Evolutionary conservation across 2,113 vertebrate genomes (phyloP).

Genomic region (Archocentrus centrarchus): DNA sequence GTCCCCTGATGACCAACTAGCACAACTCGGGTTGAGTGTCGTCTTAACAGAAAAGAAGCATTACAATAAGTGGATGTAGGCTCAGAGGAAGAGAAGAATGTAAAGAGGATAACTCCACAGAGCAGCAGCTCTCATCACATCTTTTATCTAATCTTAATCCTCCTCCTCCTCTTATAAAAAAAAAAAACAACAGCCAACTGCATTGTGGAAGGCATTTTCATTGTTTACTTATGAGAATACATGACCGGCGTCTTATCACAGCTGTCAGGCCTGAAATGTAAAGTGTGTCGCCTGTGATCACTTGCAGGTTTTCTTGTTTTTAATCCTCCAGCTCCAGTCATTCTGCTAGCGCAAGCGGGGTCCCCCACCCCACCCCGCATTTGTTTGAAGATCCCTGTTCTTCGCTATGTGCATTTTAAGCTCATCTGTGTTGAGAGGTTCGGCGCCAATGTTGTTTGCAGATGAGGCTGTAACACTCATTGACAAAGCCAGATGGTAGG

Average conservation of each 20-base stretch:
- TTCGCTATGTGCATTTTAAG: slow-evolving; percentile 66
- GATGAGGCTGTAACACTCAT: slow-evolving; percentile 79
- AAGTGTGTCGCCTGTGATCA: slow-evolving; percentile 68
- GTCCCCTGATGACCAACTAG: slow-evolving; percentile 12
- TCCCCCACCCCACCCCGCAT: slow-evolving; percentile 26
- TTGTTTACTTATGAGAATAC: slow-evolving; percentile 74
- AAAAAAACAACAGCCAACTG: slow-evolving; percentile 51
- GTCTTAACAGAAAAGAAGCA: slow-evolving; percentile 8
- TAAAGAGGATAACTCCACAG: slow-evolving; percentile 56
- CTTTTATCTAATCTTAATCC: slow-evolving; percentile 75
- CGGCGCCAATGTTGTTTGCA: slow-evolving; percentile 80
- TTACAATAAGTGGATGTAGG: slow-evolving; percentile 28
- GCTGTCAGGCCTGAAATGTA: slow-evolving; percentile 76
- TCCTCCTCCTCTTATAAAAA: slow-evolving; percentile 36
- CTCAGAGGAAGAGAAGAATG: slow-evolving; percentile 39
- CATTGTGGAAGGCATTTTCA: slow-evolving; percentile 63
- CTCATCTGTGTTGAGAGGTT: slow-evolving; percentile 71
- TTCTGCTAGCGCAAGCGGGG: slow-evolving; percentile 50
- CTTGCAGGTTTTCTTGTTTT: slow-evolving; percentile 70
- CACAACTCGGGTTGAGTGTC: slow-evolving; percentile 7
- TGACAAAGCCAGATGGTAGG: slow-evolving; percentile 82
- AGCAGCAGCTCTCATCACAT: slow-evolving; percentile 65
- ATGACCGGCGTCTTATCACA: slow-evolving; percentile 72
- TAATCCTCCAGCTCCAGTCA: slow-evolving; percentile 68
- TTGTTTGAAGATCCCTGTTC: slow-evolving; percentile 72